A percentile compares a stretch with the other conserved stretches of the same genome.
These are phyloP conservation scores for Campylomormyrus numenius DNA, from an alignment of 2,113 vertebrate genomes.

Conservation along the genomic window DNA sequence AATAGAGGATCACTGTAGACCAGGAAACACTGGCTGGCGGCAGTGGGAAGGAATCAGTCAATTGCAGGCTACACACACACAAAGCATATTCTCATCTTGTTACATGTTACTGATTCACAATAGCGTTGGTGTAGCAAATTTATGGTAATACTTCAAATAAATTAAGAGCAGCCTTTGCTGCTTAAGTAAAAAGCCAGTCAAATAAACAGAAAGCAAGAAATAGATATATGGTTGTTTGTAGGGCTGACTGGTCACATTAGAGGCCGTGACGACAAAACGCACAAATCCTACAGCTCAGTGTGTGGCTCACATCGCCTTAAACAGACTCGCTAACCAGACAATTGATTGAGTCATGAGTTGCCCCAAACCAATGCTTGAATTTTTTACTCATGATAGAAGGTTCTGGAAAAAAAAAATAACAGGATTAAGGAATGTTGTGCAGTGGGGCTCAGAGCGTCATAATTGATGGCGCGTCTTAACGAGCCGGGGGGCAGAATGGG, in stretches of 20 bases:
- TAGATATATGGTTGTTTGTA: not conserved
- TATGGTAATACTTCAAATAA: not conserved
- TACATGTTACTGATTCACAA: not conserved
- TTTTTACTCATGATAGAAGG: not conserved
- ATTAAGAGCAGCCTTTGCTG: not conserved
- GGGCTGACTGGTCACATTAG: not conserved
- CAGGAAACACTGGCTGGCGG: not conserved
- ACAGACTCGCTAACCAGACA: not conserved
- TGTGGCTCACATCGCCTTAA: not conserved
- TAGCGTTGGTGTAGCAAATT: not conserved
- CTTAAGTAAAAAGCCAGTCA: not conserved
- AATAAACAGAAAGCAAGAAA: not conserved
- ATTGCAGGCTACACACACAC: not conserved
- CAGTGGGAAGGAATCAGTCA: not conserved
- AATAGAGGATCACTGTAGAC: not conserved
- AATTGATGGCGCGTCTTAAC: not conserved
- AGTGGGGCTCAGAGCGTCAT: not conserved
- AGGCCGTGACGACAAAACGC: not conserved
- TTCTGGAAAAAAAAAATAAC: not conserved
- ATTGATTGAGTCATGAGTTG: not conserved
- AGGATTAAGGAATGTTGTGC: not conserved
- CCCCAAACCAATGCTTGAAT: not conserved
- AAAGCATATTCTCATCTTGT: not conserved
- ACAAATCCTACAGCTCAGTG: not conserved
- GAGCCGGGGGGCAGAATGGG: not conserved